Evolutionary conservation across 2,888 invertebrate species (phyloP).

Genomic region (Lacanobia oleracea): DNA sequence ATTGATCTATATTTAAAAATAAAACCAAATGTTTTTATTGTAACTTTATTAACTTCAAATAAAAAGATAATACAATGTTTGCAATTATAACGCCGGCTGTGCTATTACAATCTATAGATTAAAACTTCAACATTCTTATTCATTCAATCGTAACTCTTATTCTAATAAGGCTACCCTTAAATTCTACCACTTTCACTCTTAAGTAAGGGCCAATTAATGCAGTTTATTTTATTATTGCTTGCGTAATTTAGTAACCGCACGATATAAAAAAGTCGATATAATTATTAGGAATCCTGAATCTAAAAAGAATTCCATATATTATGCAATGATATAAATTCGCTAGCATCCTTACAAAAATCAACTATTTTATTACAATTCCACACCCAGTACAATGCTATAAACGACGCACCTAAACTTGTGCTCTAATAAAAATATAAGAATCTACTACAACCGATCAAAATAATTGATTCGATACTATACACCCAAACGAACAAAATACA

Average conservation of each 20-base stretch:
- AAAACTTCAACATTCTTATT: slow-evolving; percentile 84
- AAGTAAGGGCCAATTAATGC: slow-evolving; percentile 77
- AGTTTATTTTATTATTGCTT: slow-evolving; percentile 78
- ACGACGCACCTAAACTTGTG: slow-evolving; percentile 53
- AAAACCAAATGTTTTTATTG: slow-evolving; percentile 74
- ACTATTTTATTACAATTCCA: slow-evolving; percentile 52
- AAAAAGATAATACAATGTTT: slow-evolving; percentile 85
- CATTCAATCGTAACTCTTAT: slow-evolving; percentile 83
- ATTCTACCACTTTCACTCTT: slow-evolving; percentile 81
- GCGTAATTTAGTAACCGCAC: slow-evolving; percentile 58
- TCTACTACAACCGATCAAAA: slow-evolving; percentile 52
- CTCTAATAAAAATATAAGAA: slow-evolving; percentile 43
- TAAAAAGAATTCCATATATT: slow-evolving; percentile 59
- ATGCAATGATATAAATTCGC: slow-evolving; percentile 69
- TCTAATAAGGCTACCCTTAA: slow-evolving; percentile 90
- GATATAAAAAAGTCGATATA: slow-evolving; percentile 54
- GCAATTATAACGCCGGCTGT: slow-evolving; percentile 87
- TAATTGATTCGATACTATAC: slow-evolving; percentile 42
- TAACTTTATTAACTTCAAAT: slow-evolving; percentile 88
- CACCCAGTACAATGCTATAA: slow-evolving; percentile 51
- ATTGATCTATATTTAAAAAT: slow-evolving; percentile 30
- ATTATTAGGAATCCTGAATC: slow-evolving; percentile 54
- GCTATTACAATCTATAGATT: slow-evolving; percentile 83
- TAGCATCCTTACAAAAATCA: slow-evolving; percentile 62
- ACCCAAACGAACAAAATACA: slow-evolving; percentile 53